phyloP scores from a whole-genome alignment of 2,797 vertebrate species.

The Halcyon smyrnensis region DNA sequence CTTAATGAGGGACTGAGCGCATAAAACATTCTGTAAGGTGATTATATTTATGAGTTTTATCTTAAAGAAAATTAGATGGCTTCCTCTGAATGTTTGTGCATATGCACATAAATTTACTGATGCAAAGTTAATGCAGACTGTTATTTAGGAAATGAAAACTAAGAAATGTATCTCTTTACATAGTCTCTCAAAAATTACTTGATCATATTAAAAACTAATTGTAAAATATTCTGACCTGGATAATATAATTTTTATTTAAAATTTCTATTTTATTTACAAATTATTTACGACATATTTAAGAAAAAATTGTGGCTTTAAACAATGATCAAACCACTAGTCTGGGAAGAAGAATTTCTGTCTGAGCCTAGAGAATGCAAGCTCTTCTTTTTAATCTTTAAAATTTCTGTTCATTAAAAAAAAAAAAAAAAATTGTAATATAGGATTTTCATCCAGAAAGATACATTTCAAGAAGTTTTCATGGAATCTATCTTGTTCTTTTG shows the following conservation, averaged over 20 bases:
- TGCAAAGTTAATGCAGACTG: background rate
- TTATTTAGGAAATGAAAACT: background rate
- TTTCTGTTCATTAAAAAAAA: background rate
- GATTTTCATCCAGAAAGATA: background rate
- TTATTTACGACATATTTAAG: background rate
- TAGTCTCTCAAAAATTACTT: background rate
- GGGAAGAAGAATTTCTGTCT: background rate
- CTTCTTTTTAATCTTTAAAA: background rate
- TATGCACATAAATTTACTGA: background rate
- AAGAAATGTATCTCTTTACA: background rate
- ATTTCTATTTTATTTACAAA: background rate
- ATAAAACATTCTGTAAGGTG: background rate
- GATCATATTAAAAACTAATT: background rate
- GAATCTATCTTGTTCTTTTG: background rate
- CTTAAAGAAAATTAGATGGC: background rate
- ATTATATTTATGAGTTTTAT: background rate
- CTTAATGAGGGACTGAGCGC: background rate
- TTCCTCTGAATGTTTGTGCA: background rate
- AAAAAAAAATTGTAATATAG: background rate
- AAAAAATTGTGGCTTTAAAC: background rate
- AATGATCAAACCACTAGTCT: background rate
- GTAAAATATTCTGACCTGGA: background rate
- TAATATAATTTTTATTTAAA: background rate
- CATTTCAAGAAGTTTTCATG: background rate
- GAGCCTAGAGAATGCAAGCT: background rate